A percentile compares a stretch with the other conserved stretches of the same genome.
Conservation (phyloP, 2,113 vertebrate genomes). For the Chauna torquata region DNA sequence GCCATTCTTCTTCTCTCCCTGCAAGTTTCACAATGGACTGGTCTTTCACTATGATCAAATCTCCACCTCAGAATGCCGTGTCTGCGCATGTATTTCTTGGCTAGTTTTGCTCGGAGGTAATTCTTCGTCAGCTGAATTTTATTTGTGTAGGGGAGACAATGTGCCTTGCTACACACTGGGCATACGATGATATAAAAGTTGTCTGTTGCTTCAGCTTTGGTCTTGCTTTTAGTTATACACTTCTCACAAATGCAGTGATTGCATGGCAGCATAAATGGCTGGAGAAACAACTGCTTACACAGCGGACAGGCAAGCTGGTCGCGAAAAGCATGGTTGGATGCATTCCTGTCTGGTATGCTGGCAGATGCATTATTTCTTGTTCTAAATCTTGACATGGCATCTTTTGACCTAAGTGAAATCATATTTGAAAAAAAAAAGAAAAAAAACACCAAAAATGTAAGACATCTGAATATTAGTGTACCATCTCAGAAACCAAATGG, state of each 20-base stretch:
- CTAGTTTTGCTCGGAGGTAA: constrained; percentile 66
- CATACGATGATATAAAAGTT: constrained; percentile 70
- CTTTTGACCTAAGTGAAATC: constrained; percentile 33
- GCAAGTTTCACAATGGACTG: constrained; percentile 66
- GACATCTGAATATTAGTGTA: neutral
- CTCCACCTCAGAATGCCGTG: constrained; percentile 67
- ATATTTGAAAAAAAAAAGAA: neutral
- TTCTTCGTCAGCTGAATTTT: constrained; percentile 69
- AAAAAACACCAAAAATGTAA: neutral
- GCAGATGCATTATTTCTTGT: neutral
- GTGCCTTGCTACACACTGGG: constrained; percentile 59
- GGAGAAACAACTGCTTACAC: constrained; percentile 64
- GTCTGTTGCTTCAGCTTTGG: constrained; percentile 52
- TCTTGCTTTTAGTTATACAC: constrained; percentile 52
- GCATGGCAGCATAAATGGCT: constrained; percentile 71
- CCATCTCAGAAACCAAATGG: neutral
- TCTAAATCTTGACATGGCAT: neutral
- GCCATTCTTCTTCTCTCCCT: constrained; percentile 6
- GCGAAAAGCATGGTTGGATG: neutral
- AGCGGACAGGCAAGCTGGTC: constrained; percentile 63
- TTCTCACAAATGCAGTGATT: constrained; percentile 70
- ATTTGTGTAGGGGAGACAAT: constrained; percentile 63
- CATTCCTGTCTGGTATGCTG: neutral
- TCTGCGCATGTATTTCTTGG: constrained; percentile 68
- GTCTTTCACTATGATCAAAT: constrained; percentile 33